These are phyloP conservation scores for Cyphomyrus discorhynchus DNA, from an alignment of 2,113 vertebrate genomes.

Conservation along the genomic window DNA sequence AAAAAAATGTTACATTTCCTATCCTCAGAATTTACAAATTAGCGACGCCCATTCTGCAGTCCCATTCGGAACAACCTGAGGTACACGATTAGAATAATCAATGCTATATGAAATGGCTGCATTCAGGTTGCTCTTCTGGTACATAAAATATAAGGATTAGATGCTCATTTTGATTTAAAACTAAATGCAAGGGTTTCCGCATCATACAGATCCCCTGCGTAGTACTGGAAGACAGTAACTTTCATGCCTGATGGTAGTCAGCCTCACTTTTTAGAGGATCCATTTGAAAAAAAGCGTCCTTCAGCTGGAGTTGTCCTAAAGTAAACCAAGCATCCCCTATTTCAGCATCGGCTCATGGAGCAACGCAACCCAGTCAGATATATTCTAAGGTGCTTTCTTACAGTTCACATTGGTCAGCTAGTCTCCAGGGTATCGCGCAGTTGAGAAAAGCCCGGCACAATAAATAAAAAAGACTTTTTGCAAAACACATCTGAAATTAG, in stretches of 20 bases:
- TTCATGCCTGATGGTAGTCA: conserved; percentile 6
- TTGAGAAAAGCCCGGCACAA: neutral
- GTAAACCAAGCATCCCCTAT: conserved; percentile 61
- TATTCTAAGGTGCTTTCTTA: conserved; percentile 54
- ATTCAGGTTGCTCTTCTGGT: neutral
- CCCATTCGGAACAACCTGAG: neutral
- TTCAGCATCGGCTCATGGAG: conserved; percentile 54
- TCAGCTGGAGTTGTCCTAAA: conserved; percentile 51
- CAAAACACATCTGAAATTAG: neutral
- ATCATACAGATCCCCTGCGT: neutral
- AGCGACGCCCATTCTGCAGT: neutral
- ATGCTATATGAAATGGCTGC: neutral
- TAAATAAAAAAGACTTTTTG: neutral
- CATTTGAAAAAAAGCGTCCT: conserved; percentile 43
- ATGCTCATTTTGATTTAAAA: neutral
- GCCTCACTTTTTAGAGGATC: conserved; percentile 46
- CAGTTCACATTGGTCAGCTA: conserved; percentile 32
- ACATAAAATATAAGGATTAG: neutral
- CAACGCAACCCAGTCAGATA: conserved; percentile 54
- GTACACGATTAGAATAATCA: neutral
- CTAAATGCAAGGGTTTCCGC: neutral
- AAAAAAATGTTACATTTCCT: neutral
- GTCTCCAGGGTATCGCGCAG: neutral
- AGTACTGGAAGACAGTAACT: neutral
- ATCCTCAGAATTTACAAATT: neutral